Evolutionary conservation across 2,113 vertebrate species (phyloP).

Genomic region (Bettongia penicillata): DNA sequence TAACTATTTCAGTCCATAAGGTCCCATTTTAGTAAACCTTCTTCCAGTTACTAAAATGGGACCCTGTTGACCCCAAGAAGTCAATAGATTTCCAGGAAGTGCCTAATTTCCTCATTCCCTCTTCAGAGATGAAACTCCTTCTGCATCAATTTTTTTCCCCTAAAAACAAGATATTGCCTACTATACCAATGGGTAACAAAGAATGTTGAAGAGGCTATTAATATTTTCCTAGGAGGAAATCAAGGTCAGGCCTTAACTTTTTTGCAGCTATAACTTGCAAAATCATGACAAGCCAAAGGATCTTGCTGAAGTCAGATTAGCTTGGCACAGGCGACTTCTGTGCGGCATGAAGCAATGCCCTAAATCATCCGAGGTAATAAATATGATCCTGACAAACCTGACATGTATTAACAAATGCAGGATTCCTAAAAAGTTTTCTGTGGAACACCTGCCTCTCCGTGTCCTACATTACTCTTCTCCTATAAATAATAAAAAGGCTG

Average conservation of each 20-base stretch:
- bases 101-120: constrained; percentile 7
- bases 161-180: constrained; percentile 34
- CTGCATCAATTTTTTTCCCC: constrained; percentile 43
- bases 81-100: constrained; percentile 19
- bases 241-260: constrained; percentile 61
- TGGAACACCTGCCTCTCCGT: constrained; percentile 68
- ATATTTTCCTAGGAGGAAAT: constrained; percentile 53
- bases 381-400: constrained; percentile 71
- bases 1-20: constrained; percentile 54
- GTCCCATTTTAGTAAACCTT: not conserved
- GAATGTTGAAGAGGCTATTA: constrained; percentile 52
- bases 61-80: constrained; percentile 14
- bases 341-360: constrained; percentile 60
- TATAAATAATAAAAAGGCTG: constrained; percentile 85
- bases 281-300: constrained; percentile 71
- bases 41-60: not conserved
- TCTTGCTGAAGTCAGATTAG: constrained; percentile 66
- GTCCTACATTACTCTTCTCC: constrained; percentile 76
- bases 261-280: constrained; percentile 68
- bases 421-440: constrained; percentile 80
- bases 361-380: constrained; percentile 72
- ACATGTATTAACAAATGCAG: constrained; percentile 63
- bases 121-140: constrained; percentile 12
- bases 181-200: constrained; percentile 45
- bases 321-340: constrained; percentile 62